A percentile compares a stretch with the other conserved stretches of the same genome.
Evolutionary conservation across 1,140 invertebrate genomes (phyloP).

Genomic region (Melitaea cinxia): DNA sequence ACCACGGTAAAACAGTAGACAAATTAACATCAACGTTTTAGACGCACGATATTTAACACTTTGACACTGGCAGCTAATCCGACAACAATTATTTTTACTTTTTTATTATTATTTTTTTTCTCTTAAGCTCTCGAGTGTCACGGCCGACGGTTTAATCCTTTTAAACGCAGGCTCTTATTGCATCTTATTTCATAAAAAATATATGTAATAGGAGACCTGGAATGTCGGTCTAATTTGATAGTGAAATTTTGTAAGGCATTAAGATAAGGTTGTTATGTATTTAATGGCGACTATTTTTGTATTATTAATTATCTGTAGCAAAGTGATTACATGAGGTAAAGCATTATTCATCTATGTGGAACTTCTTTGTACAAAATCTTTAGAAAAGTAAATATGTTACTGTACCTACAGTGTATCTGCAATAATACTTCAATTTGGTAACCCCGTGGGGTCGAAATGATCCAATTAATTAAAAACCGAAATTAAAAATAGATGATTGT

Average conservation of each 20-base stretch:
- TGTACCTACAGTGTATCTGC: too few species aligned
- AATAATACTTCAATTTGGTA: too few species aligned
- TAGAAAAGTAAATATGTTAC: too few species aligned
- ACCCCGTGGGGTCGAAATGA: too few species aligned
- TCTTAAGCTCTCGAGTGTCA: constrained; percentile 62
- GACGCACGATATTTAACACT: constrained; percentile 77
- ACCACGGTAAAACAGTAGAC: background rate
- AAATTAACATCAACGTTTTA: constrained; percentile 9
- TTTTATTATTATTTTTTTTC: constrained; percentile 29
- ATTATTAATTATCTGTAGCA: too few species aligned
- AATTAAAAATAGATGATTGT: too few species aligned
- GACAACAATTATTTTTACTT: constrained; percentile 71
- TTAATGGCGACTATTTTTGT: too few species aligned
- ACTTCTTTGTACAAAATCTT: too few species aligned
- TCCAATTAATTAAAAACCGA: too few species aligned
- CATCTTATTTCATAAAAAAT: constrained; percentile 67
- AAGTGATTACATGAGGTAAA: too few species aligned
- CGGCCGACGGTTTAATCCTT: constrained; percentile 72
- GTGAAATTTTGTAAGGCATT: background rate
- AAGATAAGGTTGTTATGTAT: too few species aligned
- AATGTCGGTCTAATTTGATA: constrained; percentile 34
- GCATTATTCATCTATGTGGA: too few species aligned
- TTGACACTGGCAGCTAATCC: constrained; percentile 79
- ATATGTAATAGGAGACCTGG: constrained; percentile 62
- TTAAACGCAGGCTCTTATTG: constrained; percentile 72